Evolutionary conservation across 2,888 invertebrate genomes (phyloP), one percentile per base, ranked within the genome.

Genomic region (Herminia tarsipennalis): DNA sequence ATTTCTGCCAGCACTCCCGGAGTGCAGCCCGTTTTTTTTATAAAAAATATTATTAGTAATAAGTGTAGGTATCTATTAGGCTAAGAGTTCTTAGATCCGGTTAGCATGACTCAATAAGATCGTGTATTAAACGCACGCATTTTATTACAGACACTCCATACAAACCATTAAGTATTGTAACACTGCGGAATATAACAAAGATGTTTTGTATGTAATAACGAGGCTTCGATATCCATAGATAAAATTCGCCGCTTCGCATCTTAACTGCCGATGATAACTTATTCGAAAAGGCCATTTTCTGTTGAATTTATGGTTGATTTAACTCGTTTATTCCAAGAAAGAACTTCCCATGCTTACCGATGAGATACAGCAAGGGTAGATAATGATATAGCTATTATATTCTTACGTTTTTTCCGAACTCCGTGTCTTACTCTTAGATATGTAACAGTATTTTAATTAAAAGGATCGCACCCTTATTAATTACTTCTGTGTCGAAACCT

Each of bases 221-320:
- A 70, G 51, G 47, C 60, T 47, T 39, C 61, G 76, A 78, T 81
- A 83, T 81, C 77, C 72, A 60, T 66, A 76, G 82, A 85, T 83
- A 83, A 81, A 80, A 85, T 78, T 81, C 75, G 58, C 63, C 70
- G 72, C 70, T 73, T 61, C 75, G 64, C 73, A 66, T 76, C 78
- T 70, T 82, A 83, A 81, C 81, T 81, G 80, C 83, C 81, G 78
- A 83, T 86, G 84, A 85, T 86, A 86, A 86, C 82, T 85, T 86
- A 83, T 83, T 83, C 81, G 76, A 71, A 73, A 75, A 79, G 75
- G 81, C 83, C 81, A 84, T 86, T 81, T 77, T 73, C 63, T 68
- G 65, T 63, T 62, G 69, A 82, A 86, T 86, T 86, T 87, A 86
- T 85, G 82, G 84, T 75, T 78, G 81, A 85, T 80, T 86, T 83